Base-by-base conservation (phyloP, 2,888 invertebrate genomes). In the Polietes domitor region DNA sequence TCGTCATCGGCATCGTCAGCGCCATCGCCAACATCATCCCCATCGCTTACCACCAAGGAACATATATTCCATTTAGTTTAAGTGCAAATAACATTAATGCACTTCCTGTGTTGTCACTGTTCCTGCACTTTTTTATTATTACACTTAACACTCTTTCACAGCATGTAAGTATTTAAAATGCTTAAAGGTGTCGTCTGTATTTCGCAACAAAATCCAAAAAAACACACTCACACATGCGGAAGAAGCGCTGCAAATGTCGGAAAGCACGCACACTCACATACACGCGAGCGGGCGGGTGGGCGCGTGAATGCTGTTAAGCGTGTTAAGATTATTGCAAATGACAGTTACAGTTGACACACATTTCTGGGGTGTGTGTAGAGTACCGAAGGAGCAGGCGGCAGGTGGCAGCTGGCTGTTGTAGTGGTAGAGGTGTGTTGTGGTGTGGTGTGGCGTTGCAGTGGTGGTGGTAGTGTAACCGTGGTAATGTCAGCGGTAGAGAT, bases 41-140 rank as follows among this genome's bases (percentile, higher is more conserved):
- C 70, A n/a, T 72, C 37, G 55, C 63, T 19, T 50, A 21, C 47
- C 65, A 72, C 74, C 71, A 70, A 65, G 74, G 63, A 81, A 72
- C 78, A 81, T 73, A 80, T 70, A 82, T 84, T 84, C 81, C 81
- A 81, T 81, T 84, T 84, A 84, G 75, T 81, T 84, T 84, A 84
- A 84, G 84, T 84, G 84, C 77, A 84, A 84, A 84, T 81, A 84
- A 84, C 81, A 84, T 84, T 84, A 84, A 84, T 84, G 84, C 84
- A 84, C 84, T 84, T 84, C 84, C 84, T 78, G 81, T 84, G 84
- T 84, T 84, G 84, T 84, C 84, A 84, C 77, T 81, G 81, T 81
- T 81, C 78, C 65, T 65, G 72, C 72, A 78, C 50, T 21, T 72
- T 37, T 55, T 47, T n/a, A 17, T 68, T 68, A 68, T 68, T 68